Evolutionary conservation across 2,113 vertebrate species (phyloP).

Genomic region (Dromas ardeola): DNA sequence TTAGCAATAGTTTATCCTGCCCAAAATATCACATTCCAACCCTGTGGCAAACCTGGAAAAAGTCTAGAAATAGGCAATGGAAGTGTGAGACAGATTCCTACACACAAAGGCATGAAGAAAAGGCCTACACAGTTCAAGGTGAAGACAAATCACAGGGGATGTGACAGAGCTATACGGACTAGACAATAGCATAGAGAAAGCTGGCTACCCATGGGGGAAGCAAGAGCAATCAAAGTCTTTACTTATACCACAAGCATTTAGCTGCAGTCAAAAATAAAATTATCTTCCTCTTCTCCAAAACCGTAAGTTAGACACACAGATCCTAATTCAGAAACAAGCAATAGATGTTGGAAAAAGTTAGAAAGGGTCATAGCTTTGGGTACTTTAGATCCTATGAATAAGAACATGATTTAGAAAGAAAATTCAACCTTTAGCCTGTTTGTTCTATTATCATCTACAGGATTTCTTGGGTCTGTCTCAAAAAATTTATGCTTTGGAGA

Average conservation of each 20-base stretch:
- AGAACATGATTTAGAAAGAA: not conserved
- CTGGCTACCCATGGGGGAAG: not conserved
- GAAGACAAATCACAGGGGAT: not conserved
- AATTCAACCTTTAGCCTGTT: not conserved
- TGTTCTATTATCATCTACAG: not conserved
- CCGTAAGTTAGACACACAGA: rapidly evolving
- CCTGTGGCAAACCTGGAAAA: not conserved
- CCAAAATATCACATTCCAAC: not conserved
- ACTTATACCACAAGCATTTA: not conserved
- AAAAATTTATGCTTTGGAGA: not conserved
- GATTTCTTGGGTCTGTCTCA: not conserved
- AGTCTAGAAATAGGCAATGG: not conserved
- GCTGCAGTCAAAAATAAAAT: not conserved
- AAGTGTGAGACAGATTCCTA: not conserved
- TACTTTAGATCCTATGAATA: not conserved
- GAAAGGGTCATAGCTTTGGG: not conserved
- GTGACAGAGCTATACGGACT: not conserved
- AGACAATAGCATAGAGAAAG: not conserved
- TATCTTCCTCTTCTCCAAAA: not conserved
- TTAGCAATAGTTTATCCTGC: not conserved
- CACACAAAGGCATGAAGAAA: not conserved
- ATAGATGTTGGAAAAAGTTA: not conserved
- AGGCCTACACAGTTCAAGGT: not conserved
- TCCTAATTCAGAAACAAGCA: not conserved
- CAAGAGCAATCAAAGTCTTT: not conserved